Evolutionary conservation across 2,113 vertebrate species (phyloP).

Genomic region (Lontra canadensis): DNA sequence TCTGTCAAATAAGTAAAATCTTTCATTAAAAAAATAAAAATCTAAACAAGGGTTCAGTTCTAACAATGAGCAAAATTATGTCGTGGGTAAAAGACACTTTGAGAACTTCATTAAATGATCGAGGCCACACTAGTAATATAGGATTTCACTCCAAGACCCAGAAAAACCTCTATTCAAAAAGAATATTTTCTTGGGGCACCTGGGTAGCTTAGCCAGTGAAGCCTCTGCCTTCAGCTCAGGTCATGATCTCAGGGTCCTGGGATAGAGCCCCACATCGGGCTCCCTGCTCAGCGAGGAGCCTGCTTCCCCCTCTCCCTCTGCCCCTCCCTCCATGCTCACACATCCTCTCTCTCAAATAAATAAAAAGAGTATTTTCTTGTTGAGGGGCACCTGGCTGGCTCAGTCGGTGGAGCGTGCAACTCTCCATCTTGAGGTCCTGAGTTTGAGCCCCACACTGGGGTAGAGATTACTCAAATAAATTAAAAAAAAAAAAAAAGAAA

Average conservation of each 20-base stretch:
- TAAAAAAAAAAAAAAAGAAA: no score
- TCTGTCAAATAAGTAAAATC: no score
- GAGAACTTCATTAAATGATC: background rate
- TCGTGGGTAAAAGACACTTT: background rate
- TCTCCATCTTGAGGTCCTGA: background rate
- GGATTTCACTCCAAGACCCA: background rate
- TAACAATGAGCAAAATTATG: background rate
- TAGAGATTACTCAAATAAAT: background rate
- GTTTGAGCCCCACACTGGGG: background rate
- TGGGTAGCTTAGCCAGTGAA: background rate
- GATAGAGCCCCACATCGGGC: no score
- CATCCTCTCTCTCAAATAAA: no score
- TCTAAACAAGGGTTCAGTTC: background rate
- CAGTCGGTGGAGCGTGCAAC: background rate
- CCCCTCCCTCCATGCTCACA: no score
- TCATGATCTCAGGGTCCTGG: no score
- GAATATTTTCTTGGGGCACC: background rate
- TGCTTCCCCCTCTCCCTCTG: background rate
- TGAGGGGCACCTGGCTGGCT: background rate
- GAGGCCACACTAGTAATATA: background rate
- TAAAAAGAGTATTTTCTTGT: background rate
- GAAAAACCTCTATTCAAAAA: background rate
- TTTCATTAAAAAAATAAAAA: background rate
- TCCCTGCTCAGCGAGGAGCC: no score
- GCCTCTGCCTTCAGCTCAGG: background rate